These are phyloP conservation scores for Pyxicephalus adspersus DNA, from an alignment of 2,113 vertebrate genomes.

Conservation along the genomic window DNA sequence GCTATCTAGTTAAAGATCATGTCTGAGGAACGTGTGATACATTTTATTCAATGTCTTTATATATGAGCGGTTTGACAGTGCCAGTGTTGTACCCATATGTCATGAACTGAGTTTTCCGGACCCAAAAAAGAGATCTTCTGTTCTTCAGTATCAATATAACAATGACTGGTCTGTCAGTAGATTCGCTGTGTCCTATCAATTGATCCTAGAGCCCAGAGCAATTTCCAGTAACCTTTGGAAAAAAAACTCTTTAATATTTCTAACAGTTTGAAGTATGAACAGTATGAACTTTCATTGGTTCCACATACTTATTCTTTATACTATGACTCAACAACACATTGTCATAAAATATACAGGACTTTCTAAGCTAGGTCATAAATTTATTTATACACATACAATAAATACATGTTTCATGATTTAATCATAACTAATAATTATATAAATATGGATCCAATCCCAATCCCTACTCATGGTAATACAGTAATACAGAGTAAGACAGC, in stretches of 20 bases:
- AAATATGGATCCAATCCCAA: no score
- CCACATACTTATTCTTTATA: no score
- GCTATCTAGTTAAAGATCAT: background rate
- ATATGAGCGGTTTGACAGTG: background rate
- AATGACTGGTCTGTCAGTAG: slow-evolving; percentile 15
- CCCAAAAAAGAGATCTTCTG: slow-evolving; percentile 5
- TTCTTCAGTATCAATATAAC: slow-evolving; percentile 1
- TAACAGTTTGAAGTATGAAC: no score
- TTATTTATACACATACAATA: no score
- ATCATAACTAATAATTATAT: no score
- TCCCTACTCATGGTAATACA: no score
- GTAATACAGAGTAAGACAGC: no score
- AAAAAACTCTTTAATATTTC: background rate
- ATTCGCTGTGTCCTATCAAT: background rate
- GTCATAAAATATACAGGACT: no score
- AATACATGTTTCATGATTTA: no score
- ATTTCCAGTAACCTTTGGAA: background rate
- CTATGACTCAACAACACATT: no score
- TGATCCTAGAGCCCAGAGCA: slow-evolving; percentile 1
- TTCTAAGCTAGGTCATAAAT: no score
- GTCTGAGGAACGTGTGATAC: background rate
- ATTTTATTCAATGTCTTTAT: background rate
- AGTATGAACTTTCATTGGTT: no score
- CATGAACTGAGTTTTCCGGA: slow-evolving; percentile 8
- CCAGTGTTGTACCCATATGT: background rate